Evolutionary conservation across 1,140 invertebrate genomes (phyloP), one percentile per base, ranked within the genome.

Genomic region (Macrosteles quadrilineatus): DNA sequence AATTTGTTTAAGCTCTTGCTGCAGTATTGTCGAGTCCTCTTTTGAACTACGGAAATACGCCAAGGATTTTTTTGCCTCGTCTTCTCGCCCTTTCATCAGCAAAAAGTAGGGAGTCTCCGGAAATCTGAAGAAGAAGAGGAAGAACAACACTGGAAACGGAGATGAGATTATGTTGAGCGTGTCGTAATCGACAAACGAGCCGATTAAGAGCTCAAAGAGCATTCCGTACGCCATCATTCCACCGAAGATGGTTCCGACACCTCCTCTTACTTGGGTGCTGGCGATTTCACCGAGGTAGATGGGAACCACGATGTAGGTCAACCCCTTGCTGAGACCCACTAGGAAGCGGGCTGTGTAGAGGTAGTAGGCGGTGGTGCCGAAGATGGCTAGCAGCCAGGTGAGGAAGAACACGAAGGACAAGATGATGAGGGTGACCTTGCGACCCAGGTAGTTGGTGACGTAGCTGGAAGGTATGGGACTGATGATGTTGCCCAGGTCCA

Each of bases 251-350:
- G 93, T 91, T 11, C 93, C 93, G 0, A 78, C 31, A 0, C 74
- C 73, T 1, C 77, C 77, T 12, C 77, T 71, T 14, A 77, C 81
- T 14, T 73, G 45, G 1, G 69, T 66, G 23, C 70, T 72, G 1
- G 77, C 88, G 31, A 95, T 94, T 82, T 96, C 94, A 40, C 92
- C 92, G 69, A 93, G 86, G 78, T 95, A 97, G 84, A 95, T 91
- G 0, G 93, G 92, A 0, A 89, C 84, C 17, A 89, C 86, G 0
- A 92, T 90, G 78, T 91, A 93, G 0, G 89, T 82, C 72, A 91
- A 85, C 0, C 92, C 91, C 2, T 91, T 83, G 1, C 85, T 87
- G 12, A 93, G 21, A 21, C 93, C 94, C 75, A 67, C 64, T 25
- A 73, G 40, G 11, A 74, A 12, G 47, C 71, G 30, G 32, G 74